Conservation (phyloP, 2,888 invertebrate species). For the Patella ulyssiponensis region DNA sequence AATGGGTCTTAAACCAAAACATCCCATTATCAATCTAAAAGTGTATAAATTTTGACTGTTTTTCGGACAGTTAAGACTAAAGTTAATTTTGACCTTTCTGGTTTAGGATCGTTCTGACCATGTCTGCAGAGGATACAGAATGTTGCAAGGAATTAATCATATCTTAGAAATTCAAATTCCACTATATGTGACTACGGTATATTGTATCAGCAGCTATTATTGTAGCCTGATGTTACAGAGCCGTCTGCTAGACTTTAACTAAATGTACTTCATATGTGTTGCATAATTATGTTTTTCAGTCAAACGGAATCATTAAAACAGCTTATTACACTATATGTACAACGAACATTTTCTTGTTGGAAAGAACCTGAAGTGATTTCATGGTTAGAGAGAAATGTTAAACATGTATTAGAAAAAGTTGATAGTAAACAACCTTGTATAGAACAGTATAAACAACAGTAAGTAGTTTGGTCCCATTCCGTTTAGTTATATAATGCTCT, state of each 20-base stretch:
- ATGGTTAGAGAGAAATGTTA: constrained; percentile 85
- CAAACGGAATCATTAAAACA: constrained; percentile 79
- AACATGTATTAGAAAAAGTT: constrained; percentile 78
- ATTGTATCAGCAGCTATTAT: neutral
- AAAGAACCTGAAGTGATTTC: constrained; percentile 81
- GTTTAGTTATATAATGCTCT: too few species aligned
- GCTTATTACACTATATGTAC: constrained; percentile 82
- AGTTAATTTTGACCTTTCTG: too few species aligned
- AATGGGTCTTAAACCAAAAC: too few species aligned
- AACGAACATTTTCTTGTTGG: constrained; percentile 84
- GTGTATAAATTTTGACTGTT: too few species aligned
- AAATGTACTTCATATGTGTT: neutral
- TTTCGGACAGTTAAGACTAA: too few species aligned
- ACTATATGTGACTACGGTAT: too few species aligned
- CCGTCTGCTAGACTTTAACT: neutral
- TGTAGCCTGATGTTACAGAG: neutral
- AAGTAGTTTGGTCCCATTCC: constrained; percentile 22
- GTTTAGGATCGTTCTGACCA: too few species aligned
- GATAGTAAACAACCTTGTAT: constrained; percentile 78
- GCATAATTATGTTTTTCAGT: constrained; percentile 70
- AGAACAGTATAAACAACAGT: constrained; percentile 78
- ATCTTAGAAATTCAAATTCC: too few species aligned
- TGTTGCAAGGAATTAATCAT: too few species aligned
- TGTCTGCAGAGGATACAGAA: too few species aligned
- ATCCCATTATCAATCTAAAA: too few species aligned